Conservation (phyloP, 2,888 invertebrate species). For the Dermolepida albohirtum region DNA sequence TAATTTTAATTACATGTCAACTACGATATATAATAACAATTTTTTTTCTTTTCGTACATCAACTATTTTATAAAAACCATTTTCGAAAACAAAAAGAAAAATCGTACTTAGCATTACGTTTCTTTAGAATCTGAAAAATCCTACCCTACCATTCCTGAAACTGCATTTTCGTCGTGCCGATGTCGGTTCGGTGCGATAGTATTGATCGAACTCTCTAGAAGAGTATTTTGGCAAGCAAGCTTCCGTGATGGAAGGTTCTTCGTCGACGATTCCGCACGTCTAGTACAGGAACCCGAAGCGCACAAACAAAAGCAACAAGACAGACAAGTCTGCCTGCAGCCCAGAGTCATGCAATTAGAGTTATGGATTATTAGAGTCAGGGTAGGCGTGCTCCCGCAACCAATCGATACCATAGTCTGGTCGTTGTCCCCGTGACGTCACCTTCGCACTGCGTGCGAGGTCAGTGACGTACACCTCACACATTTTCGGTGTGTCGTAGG, state of each 20-base stretch:
- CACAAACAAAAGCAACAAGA: constrained; percentile 36
- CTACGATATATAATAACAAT: no score
- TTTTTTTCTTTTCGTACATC: no score
- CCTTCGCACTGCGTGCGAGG: constrained; percentile 55
- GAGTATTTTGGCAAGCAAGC: constrained; percentile 23
- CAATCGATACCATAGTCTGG: constrained; percentile 59
- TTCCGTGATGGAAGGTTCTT: constrained; percentile 32
- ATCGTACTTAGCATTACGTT: no score
- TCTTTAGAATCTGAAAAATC: no score
- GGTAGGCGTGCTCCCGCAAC: constrained; percentile 50
- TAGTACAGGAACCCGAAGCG: constrained; percentile 40
- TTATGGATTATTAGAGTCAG: constrained; percentile 52
- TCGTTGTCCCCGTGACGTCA: constrained; percentile 60
- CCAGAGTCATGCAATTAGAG: constrained; percentile 52
- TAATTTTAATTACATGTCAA: no score
- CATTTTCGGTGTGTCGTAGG: constrained; percentile 53
- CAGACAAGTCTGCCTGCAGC: constrained; percentile 27
- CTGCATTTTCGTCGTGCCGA: constrained; percentile 8
- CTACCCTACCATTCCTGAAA: no score
- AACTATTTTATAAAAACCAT: no score
- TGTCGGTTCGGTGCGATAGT: constrained; percentile 14
- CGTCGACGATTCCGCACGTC: constrained; percentile 32
- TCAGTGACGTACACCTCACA: constrained; percentile 52
- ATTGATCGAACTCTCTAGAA: constrained; percentile 19
- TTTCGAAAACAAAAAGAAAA: no score